Conservation (phyloP, 2,113 vertebrate species). For the Tympanuchus pallidicinctus region DNA sequence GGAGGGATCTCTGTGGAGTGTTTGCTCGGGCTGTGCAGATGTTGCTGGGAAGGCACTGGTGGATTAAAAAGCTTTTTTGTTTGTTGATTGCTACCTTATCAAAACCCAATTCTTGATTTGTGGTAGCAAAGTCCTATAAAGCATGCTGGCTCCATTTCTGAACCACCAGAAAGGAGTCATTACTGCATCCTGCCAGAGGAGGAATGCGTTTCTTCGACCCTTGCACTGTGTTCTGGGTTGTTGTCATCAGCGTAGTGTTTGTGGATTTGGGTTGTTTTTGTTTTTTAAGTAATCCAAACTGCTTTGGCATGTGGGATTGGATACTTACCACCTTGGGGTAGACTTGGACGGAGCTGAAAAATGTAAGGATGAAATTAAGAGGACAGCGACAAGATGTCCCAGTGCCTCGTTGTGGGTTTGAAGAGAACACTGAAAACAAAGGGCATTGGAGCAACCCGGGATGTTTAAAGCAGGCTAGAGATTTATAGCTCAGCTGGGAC, state of each 20-base stretch:
- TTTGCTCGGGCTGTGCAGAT: background rate
- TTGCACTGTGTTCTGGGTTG: background rate
- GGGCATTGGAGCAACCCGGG: background rate
- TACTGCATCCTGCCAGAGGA: background rate
- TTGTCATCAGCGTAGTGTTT: background rate
- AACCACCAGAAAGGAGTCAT: background rate
- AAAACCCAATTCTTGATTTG: background rate
- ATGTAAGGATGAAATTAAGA: background rate
- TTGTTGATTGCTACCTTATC: background rate
- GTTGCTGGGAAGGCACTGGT: background rate
- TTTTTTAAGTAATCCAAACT: background rate
- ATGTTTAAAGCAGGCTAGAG: background rate
- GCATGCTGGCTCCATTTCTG: constrained; percentile 21
- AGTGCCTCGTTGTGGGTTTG: background rate
- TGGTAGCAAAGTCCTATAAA: background rate
- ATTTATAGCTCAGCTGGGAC: constrained; percentile 28
- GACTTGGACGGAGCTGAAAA: constrained; percentile 16
- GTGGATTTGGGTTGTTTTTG: background rate
- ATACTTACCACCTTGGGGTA: background rate
- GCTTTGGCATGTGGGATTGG: constrained; percentile 47
- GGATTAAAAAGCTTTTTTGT: background rate
- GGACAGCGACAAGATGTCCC: constrained; percentile 32
- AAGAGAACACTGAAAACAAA: constrained; percentile 46
- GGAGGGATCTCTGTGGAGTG: background rate
- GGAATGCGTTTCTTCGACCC: background rate